Evolutionary conservation across 2,113 vertebrate species (phyloP), one percentile per base, ranked within the genome.

Genomic region (Calidris pygmaea): DNA sequence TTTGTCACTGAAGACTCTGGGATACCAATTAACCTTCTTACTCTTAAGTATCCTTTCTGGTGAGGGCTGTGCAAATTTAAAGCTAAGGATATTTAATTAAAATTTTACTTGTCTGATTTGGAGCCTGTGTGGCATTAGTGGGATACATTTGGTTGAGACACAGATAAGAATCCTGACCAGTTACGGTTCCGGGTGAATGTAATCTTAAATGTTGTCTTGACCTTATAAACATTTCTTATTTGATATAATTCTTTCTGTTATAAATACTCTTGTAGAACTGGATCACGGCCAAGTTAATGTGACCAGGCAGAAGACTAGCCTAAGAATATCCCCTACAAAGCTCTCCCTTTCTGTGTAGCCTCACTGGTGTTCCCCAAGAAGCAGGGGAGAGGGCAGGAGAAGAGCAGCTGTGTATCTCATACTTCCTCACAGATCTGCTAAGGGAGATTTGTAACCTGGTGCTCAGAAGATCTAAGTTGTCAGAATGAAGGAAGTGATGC

Each of bases 1-100:
- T 98, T 90, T 93, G 93, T 98, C 83, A 98, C 98, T 32, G 94
- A 97, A 0, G 95, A 97, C 63, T 98, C 98, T 13, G 96, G 88
- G 34, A 98, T 99, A 93, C 98, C 99, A 5, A 76, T 96, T 78
- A 83, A 99, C 86, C 96, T 99, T 66, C 98, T 99, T 66, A 95
- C 89, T 50, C 97, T 99, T 21, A 96, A 96, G 99, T 99, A 99
- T 99, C 99, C 98, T 97, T 93, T 92, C 39, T 78, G 34, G 23
- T 75, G 58, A 73, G 19, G 19, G 16, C 34, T 79, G 39, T 84
- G 45, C 35, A 79, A 27, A 66, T 88, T 91, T 92, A 83, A 93
- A 86, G 32, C 43, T 79, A 77, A 39, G 39, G 30, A 35, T 80
- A 63, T 74, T 74, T 89, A 73, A 48, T 78, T 85, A 84, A 67